A percentile compares a stretch with the other conserved stretches of the same genome.
phyloP scores from a whole-genome alignment of 2,888 invertebrate genomes.

The Brachylomia viminalis region DNA sequence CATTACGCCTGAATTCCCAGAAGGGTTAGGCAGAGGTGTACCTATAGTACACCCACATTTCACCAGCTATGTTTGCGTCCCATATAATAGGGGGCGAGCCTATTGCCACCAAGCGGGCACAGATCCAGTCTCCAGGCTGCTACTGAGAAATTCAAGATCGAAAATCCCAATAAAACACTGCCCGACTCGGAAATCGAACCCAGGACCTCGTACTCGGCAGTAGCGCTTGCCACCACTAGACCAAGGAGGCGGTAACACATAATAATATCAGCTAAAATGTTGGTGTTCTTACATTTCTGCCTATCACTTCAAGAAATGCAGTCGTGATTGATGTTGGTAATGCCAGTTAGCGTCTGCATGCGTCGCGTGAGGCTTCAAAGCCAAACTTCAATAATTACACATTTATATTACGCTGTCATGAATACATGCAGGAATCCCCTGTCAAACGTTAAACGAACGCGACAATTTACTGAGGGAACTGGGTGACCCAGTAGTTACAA shows the following conservation, averaged over 20 bases:
- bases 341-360: neutral
- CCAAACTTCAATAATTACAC: neutral
- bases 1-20: neutral
- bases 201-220: no score
- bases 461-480: slow-evolving; percentile 54
- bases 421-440: slow-evolving; percentile 31
- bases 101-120: neutral
- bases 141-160: neutral
- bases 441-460: no score
- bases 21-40: neutral
- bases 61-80: neutral
- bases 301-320: neutral
- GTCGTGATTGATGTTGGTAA: neutral
- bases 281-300: neutral
- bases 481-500: slow-evolving; percentile 35
- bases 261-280: neutral
- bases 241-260: neutral
- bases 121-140: neutral
- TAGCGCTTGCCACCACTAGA: neutral
- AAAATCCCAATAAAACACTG: no score
- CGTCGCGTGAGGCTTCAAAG: neutral
- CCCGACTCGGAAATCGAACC: no score
- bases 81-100: neutral
- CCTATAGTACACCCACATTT: neutral
- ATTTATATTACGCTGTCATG: slow-evolving; percentile 11